Base-by-base conservation (phyloP, 2,113 vertebrate genomes). In the Podocnemis expansa region DNA sequence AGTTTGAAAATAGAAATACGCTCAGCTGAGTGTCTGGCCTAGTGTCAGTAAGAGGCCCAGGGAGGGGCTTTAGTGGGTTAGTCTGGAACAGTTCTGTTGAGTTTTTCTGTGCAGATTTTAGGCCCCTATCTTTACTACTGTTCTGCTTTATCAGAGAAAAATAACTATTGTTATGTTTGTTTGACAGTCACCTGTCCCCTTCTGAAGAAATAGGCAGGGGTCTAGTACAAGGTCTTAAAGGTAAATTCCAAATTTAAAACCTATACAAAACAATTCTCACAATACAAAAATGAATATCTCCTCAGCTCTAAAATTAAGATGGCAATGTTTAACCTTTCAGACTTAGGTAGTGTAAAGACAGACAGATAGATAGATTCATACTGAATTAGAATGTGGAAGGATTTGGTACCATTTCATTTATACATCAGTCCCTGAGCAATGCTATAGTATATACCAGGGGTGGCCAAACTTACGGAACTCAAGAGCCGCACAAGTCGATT, bases 211-310 rank as follows among this genome's bases (percentile, higher is more conserved):
- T 1, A 3, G 34, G 47, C 63, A 29, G 16, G 10, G 5, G 2
- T 83, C 19, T 5, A 1, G n/a, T 47, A 16, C 78, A 19, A 76
- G 3, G 22, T 10, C 76, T 16, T 0, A 2, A 78, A 81, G 38
- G 73, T 2, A 12, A 10, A 60, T n/a, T 49, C 1, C 0, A 78
- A 63, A 51, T 5, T 17, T 0, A 88, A 70, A 19, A 85, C 34
- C 3, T 43, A n/a, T 14, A 43, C 5, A n/a, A 5, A 34, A 88
- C 38, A 3, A 5, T 3, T 0, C 0, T 25, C 0, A 0, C 56
- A 22, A 1, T 12, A 2, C 0, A 16, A 27, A 80, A 81, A 34
- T 22, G 34, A 7, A 43, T 25, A 79, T 10, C 31, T 90, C 80
- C 85, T 88, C 49, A 52, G 21, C 21, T 24, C 25, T 27, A 29